Percentiles rank a stretch among this genome's conserved stretches.
Conservation (phyloP, 1,140 invertebrate species). For the Orius laevigatus region DNA sequence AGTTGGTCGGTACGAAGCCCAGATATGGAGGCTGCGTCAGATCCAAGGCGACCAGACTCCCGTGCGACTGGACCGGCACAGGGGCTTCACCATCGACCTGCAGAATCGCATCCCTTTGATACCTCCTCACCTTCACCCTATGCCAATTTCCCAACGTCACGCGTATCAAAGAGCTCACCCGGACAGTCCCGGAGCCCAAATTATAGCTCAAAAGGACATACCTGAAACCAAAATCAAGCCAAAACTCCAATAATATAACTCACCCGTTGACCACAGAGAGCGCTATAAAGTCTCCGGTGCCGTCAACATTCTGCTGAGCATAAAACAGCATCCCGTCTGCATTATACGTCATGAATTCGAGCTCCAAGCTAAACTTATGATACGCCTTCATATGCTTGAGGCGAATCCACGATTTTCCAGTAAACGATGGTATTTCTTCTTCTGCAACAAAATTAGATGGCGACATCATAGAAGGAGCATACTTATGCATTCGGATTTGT, state of each 20-base stretch:
- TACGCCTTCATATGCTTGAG: slow-evolving; percentile 64
- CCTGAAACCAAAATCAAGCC: slow-evolving; percentile 25
- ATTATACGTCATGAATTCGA: slow-evolving; percentile 72
- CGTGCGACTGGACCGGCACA: slow-evolving; percentile 59
- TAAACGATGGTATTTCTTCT: slow-evolving; percentile 22
- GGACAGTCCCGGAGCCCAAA: slow-evolving; percentile 66
- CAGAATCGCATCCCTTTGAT: slow-evolving; percentile 68
- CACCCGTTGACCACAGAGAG: slow-evolving; percentile 67
- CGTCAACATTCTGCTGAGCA: slow-evolving; percentile 71
- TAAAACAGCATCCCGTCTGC: slow-evolving; percentile 76
- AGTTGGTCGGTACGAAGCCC: slow-evolving; percentile 62
- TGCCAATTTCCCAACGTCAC: slow-evolving; percentile 61
- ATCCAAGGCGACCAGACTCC: slow-evolving; percentile 65
- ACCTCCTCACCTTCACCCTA: slow-evolving; percentile 54
- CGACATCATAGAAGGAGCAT: too few relatives aligned
- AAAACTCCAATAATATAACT: slow-evolving; percentile 15
- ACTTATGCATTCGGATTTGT: slow-evolving; percentile 56
- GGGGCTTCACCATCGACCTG: slow-evolving; percentile 66
- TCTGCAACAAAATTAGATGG: slow-evolving; percentile 14
- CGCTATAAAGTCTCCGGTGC: slow-evolving; percentile 77
- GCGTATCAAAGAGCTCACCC: slow-evolving; percentile 54
- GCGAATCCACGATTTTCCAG: slow-evolving; percentile 30
- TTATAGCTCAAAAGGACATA: slow-evolving; percentile 58
- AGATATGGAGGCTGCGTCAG: slow-evolving; percentile 65
- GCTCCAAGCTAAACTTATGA: slow-evolving; percentile 70